Evolutionary conservation across 2,888 invertebrate genomes (phyloP).

Genomic region (Aleiodes testaceus): DNA sequence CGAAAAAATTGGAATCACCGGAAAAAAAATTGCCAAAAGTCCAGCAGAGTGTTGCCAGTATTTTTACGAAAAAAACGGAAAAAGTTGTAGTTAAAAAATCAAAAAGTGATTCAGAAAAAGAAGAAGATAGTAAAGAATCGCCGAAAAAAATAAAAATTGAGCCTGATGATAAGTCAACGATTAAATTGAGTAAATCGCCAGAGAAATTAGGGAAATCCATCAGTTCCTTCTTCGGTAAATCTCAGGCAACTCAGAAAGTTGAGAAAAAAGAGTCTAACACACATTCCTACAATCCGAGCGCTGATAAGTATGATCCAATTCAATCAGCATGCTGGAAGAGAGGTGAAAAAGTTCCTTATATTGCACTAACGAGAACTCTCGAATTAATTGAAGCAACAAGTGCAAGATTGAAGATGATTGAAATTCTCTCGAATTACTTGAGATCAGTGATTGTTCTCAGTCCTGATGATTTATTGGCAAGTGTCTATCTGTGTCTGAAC

Average conservation of each 20-base stretch:
- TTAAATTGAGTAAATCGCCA: conserved; percentile 45
- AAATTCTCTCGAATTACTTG: conserved; percentile 92
- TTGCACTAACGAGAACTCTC: conserved; percentile 92
- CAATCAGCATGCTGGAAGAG: conserved; percentile 87
- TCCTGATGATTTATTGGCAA: conserved; percentile 91
- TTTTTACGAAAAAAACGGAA: background rate
- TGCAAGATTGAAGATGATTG: conserved; percentile 91
- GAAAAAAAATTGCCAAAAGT: background rate
- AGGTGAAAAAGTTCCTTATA: conserved; percentile 90
- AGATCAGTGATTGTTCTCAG: conserved; percentile 91
- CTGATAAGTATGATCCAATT: conserved; percentile 86
- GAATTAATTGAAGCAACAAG: conserved; percentile 91
- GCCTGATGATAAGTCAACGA: conserved; percentile 67
- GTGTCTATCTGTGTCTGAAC: conserved; percentile 96
- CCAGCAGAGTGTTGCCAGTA: background rate
- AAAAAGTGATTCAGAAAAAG: background rate
- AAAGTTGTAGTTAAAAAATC: background rate
- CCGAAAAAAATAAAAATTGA: conserved; percentile 70
- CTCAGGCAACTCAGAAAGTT: conserved; percentile 21
- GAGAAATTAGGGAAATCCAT: conserved; percentile 20
- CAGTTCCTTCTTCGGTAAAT: conserved; percentile 25
- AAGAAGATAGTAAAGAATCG: conserved; percentile 49
- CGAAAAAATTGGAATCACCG: background rate
- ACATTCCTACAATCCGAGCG: conserved; percentile 81
- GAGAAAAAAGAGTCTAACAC: conserved; percentile 47